Base-by-base conservation (phyloP, 2,888 invertebrate genomes). In the Neoascia interrupta region DNA sequence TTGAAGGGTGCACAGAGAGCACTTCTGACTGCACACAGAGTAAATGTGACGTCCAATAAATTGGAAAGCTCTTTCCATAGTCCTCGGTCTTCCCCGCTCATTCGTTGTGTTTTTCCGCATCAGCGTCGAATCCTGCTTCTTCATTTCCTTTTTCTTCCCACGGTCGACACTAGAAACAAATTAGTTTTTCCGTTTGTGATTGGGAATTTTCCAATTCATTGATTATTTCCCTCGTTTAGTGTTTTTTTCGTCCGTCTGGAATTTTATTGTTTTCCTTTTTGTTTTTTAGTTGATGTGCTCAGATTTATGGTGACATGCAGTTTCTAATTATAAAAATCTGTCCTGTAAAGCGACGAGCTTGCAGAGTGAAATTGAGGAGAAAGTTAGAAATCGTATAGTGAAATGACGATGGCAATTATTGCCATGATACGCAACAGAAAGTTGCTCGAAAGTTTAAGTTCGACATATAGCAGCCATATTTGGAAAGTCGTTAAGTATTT, bases 151-250 rank as follows among this genome's bases (percentile, higher is more conserved):
- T 47, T 19, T 11, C 11, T 39, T 37, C 13, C 31, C 51, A 6
- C 43, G 51, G 23, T 43, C 26, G 43, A 60, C 60, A 69, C 51
- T 69, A 69, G 69, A 53, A 60, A 69, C 60, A 69, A 60, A 69
- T 69, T 69, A 69, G 69, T 69, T 69, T 60, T 60, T 49, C 69
- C 69, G 60, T 69, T 60, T 60, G 69, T 69, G 51, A 69, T 69
- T 69, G 69, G 43, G 51, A 69, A 69, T 69, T 69, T 69, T 69
- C 60, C 69, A 53, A 69, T 60, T 60, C 69, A 69, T 69, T 60
- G 69, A 53, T 51, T 58, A 60, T 54, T 39, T 43, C 28, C 23
- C 23, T 49, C 58, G 11, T 41, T n/a, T 45, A 26, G 18, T 37
- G 19, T 47, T 37, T 37, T 41, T 51, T 6, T 28, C 8, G 8